A percentile compares a stretch with the other conserved stretches of the same genome.
These are phyloP conservation scores for Myotis planiceps DNA, from an alignment of 2,797 vertebrate species.

Conservation along the genomic window DNA sequence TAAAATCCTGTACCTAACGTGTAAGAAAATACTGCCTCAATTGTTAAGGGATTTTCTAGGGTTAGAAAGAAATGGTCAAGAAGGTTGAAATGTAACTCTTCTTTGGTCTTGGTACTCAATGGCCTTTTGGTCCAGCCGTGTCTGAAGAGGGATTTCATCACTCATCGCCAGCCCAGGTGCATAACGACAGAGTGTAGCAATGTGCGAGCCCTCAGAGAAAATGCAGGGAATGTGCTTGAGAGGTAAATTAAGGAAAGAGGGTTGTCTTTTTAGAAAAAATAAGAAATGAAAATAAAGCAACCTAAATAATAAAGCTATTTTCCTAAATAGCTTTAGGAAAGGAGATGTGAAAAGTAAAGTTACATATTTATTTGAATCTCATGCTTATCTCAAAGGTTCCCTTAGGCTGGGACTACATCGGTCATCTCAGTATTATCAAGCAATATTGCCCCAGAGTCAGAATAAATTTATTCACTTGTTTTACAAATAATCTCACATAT, in stretches of 20 bases:
- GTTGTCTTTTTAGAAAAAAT: conserved; percentile 4
- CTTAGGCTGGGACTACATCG: background rate
- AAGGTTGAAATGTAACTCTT: background rate
- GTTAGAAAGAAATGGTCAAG: background rate
- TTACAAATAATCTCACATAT: conserved; percentile 15
- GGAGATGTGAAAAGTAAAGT: background rate
- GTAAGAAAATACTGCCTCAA: background rate
- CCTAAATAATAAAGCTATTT: background rate
- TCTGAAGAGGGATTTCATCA: background rate
- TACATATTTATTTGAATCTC: background rate
- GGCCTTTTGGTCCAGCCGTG: background rate
- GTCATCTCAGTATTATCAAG: background rate
- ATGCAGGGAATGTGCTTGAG: background rate
- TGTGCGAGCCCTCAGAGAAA: background rate
- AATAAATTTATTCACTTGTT: conserved; percentile 20
- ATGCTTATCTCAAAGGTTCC: background rate
- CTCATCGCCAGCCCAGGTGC: rapidly evolving
- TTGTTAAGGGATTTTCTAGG: background rate
- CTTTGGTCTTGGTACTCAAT: background rate
- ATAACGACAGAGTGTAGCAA: background rate
- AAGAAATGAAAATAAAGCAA: conserved; percentile 13
- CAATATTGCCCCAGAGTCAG: background rate
- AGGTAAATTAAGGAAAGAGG: background rate
- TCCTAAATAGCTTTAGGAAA: background rate
- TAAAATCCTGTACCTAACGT: background rate